These are phyloP conservation scores for Trichopria drosophilae DNA, from an alignment of 2,888 invertebrate genomes.

Conservation along the genomic window DNA sequence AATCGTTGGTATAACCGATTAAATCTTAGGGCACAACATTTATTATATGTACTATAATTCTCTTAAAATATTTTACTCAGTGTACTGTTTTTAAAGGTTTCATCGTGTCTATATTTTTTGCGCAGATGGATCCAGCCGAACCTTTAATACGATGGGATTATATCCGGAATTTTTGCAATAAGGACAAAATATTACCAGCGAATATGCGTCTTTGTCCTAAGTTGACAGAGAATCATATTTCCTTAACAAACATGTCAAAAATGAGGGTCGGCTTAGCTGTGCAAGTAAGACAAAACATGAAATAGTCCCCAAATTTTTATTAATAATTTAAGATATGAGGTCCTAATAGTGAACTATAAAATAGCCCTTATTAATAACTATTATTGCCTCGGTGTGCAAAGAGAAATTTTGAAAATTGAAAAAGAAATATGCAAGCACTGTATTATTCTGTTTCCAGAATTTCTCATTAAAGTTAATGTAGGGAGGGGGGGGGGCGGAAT, in stretches of 20 bases:
- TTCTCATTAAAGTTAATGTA: too few relatives aligned
- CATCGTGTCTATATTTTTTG: too few relatives aligned
- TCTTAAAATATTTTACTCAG: background rate
- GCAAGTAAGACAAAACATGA: too few relatives aligned
- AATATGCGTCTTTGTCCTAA: conserved; percentile 22
- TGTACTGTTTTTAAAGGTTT: background rate
- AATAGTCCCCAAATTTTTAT: too few relatives aligned
- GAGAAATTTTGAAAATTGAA: too few relatives aligned
- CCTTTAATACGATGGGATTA: conserved; percentile 25
- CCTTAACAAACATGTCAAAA: conserved; percentile 16
- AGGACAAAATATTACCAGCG: conserved; percentile 14
- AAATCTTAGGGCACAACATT: conserved; percentile 7
- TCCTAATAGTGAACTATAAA: too few relatives aligned
- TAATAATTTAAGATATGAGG: too few relatives aligned
- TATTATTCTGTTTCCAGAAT: too few relatives aligned
- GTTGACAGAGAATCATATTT: conserved; percentile 21
- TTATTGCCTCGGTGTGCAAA: too few relatives aligned
- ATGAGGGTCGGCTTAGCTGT: conserved; percentile 30
- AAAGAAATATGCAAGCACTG: too few relatives aligned
- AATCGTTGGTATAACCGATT: conserved; percentile 36
- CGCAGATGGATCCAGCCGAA: conserved; percentile 13
- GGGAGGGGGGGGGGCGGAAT: too few relatives aligned
- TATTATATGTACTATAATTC: conserved; percentile 13
- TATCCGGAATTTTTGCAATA: conserved; percentile 17
- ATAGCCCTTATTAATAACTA: too few relatives aligned